Conservation (phyloP, 2,113 vertebrate species). For the Oncorhynchus keta region DNA sequence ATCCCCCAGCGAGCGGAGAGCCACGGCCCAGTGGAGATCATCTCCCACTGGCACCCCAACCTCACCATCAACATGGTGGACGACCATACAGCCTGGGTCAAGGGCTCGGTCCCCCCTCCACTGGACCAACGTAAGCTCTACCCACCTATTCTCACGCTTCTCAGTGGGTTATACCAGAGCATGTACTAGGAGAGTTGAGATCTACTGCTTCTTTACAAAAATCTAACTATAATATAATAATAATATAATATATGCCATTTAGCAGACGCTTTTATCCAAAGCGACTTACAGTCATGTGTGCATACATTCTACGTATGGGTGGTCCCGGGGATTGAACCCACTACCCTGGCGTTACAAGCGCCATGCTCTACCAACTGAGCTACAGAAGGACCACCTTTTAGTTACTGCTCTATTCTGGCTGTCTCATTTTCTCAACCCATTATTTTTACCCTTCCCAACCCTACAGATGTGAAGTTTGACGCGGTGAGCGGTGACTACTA, state of each 20-base stretch:
- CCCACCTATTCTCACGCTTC: neutral
- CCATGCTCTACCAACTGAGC: no score
- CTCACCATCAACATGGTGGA: conserved; percentile 97
- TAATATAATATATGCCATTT: no score
- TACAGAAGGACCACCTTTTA: no score
- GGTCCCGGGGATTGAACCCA: no score
- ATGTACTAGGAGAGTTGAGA: neutral
- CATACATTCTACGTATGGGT: no score
- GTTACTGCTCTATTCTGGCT: no score
- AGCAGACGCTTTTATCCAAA: no score
- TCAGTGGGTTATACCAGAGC: neutral
- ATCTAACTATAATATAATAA: no score
- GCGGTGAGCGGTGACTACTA: conserved; percentile 92
- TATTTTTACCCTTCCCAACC: neutral
- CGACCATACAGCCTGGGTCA: conserved; percentile 95
- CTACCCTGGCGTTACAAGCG: no score
- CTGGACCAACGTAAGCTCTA: conserved; percentile 86
- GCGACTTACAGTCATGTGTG: no score
- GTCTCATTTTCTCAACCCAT: neutral
- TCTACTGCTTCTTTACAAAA: no score
- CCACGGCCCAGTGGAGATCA: conserved; percentile 89
- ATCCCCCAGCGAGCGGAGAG: conserved; percentile 86
- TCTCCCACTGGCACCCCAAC: conserved; percentile 97
- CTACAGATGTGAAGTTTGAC: conserved; percentile 91
- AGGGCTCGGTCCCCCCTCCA: conserved; percentile 91